Base-by-base conservation (phyloP, 2,113 vertebrate species). In the Emydura subglobosa region DNA sequence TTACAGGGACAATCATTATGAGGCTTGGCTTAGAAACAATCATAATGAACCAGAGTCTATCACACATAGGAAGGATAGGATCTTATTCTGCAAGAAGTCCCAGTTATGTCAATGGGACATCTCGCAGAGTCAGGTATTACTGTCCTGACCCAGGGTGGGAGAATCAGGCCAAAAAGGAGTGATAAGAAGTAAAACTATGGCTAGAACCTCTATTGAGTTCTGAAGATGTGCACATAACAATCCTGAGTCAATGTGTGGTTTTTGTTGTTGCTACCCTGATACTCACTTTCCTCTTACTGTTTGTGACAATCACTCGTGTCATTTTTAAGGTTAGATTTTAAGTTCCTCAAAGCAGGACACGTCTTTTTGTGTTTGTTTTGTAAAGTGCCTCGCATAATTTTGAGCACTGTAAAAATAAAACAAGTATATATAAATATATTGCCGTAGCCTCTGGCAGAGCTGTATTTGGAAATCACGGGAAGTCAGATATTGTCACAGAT, bases 391-490 rank as follows among this genome's bases (percentile, higher is more conserved):
- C 8, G 6, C 50, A 79, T 74, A 7, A 1, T 55, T 47, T 34
- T 86, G 65, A 25, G 74, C 86, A 57, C 74, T 59, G 55, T 17
- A 10, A 24, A 34, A 82, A 53, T 49, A 85, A 80, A 22, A 83
- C 4, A 85, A 54, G 12, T 11, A 19, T 10, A 93, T 88, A 68
- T n/a, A 81, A 21, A 79, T 29, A 79, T 49, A 50, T 50, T 29
- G 13, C 39, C n/a, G 13, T 68, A 79, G 55, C 3, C 74, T 81
- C 11, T 47, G 31, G 12, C 3, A 79, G 50, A 34, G 16, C 42
- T 87, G 84, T 29, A 29, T 50, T 65, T 88, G 50, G 68, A 50
- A 92, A 57, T 53, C 4, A 81, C 74, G 54, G 51, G 82, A 88
- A 1, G 14, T 13, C 34, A 80, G 54, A 65, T 57, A 14, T 2